These are phyloP conservation scores for Tetramorium bicarinatum DNA, from an alignment of 2,888 invertebrate species.

Conservation along the genomic window DNA sequence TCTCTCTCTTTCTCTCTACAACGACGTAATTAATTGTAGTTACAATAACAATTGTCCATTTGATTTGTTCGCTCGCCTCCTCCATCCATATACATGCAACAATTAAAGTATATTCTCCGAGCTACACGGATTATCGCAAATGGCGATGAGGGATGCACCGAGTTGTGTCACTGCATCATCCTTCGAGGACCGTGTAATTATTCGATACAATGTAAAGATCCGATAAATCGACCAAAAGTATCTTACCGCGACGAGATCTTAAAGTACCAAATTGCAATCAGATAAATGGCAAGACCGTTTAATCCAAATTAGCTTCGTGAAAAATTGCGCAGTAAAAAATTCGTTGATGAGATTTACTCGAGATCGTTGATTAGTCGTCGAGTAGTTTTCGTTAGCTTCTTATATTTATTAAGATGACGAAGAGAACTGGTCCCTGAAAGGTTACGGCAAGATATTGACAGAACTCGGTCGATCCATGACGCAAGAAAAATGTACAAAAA, in stretches of 20 bases:
- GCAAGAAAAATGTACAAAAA: conserved; percentile 81
- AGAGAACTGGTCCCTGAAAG: conserved; percentile 52
- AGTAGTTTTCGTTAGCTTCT: not conserved
- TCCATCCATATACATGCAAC: conserved; percentile 40
- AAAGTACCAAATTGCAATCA: conserved; percentile 11
- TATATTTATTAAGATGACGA: not conserved
- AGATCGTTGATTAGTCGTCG: not conserved
- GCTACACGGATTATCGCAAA: conserved; percentile 43
- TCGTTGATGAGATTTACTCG: conserved; percentile 31
- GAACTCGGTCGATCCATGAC: conserved; percentile 67
- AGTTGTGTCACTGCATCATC: conserved; percentile 44
- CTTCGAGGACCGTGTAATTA: conserved; percentile 45
- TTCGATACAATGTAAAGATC: conserved; percentile 5
- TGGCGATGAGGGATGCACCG: conserved; percentile 32
- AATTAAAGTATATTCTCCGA: conserved; percentile 49
- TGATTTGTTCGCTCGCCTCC: conserved; percentile 76
- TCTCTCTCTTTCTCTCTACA: conserved; percentile 62
- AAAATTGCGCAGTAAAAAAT: conserved; percentile 37
- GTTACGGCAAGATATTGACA: conserved; percentile 42
- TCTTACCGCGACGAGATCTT: conserved; percentile 4
- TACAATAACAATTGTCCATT: conserved; percentile 80
- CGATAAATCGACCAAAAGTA: conserved; percentile 36
- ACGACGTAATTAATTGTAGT: conserved; percentile 71
- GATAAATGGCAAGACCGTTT: not conserved
- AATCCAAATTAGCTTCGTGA: conserved; percentile 26